phyloP scores from a whole-genome alignment of 2,113 vertebrate species.

The Chaenocephalus aceratus region DNA sequence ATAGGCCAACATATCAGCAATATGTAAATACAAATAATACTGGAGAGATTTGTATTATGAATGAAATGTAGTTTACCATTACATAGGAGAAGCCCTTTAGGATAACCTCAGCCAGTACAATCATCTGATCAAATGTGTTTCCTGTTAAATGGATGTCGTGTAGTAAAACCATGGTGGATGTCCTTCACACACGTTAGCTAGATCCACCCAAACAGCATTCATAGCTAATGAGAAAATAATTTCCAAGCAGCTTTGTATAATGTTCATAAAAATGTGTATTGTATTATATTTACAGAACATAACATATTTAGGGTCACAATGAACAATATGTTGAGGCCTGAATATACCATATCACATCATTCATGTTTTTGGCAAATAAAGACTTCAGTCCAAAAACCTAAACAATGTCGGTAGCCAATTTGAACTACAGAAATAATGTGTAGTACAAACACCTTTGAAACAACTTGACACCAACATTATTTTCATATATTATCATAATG shows the following conservation, averaged over 20 bases:
- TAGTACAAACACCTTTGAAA: slow-evolving; percentile 69
- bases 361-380: slow-evolving; percentile 69
- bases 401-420: slow-evolving; percentile 51
- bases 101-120: neutral
- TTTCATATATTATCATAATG: slow-evolving; percentile 64
- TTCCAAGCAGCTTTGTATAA: slow-evolving; percentile 63
- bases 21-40: neutral
- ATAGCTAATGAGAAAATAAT: slow-evolving; percentile 17
- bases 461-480: slow-evolving; percentile 62
- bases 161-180: neutral
- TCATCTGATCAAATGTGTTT: neutral
- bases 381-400: slow-evolving; percentile 47
- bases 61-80: neutral
- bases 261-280: slow-evolving; percentile 79
- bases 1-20: neutral
- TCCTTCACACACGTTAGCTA: neutral
- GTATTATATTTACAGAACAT: slow-evolving; percentile 79
- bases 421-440: slow-evolving; percentile 63
- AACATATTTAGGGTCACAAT: slow-evolving; percentile 70
- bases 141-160: neutral
- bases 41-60: neutral
- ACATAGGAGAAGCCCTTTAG: neutral
- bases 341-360: slow-evolving; percentile 40
- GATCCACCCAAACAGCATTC: neutral
- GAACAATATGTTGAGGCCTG: slow-evolving; percentile 46